Conservation (phyloP, 1,140 invertebrate genomes). For the Amphibalanus amphitrite region DNA sequence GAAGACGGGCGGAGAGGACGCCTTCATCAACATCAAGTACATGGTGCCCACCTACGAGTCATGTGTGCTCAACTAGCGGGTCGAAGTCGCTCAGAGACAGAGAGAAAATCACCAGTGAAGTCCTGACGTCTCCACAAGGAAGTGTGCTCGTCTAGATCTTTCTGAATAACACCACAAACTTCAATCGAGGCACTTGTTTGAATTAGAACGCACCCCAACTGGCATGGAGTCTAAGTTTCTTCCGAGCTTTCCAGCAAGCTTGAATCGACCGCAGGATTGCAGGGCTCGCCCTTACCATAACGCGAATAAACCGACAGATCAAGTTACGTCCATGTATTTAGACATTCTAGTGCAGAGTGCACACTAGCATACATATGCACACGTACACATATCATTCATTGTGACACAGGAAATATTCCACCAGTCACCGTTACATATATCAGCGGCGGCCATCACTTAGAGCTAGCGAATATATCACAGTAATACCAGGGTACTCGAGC, state of each 20-base stretch:
- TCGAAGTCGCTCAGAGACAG: not conserved
- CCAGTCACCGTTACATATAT: too few species aligned
- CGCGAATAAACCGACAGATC: not conserved
- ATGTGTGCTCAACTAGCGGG: conserved; percentile 50
- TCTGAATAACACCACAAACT: not conserved
- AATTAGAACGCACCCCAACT: too few species aligned
- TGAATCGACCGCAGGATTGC: too few species aligned
- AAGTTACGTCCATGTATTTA: conserved; percentile 7
- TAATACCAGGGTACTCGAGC: not conserved
- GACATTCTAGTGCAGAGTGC: not conserved
- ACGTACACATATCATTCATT: too few species aligned
- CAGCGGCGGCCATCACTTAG: too few species aligned
- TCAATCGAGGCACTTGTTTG: not conserved
- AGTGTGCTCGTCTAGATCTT: not conserved
- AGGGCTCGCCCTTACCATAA: not conserved
- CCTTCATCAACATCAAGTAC: conserved; percentile 93
- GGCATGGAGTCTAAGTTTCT: too few species aligned
- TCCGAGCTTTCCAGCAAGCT: too few species aligned
- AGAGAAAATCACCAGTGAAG: not conserved
- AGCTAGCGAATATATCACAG: not conserved
- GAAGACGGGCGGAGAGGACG: conserved; percentile 72
- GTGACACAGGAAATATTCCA: too few species aligned
- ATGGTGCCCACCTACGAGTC: conserved; percentile 93
- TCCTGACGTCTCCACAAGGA: not conserved
- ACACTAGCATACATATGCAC: too few species aligned